These are phyloP conservation scores for Pyralis farinalis DNA, from an alignment of 2,888 invertebrate genomes.

Conservation along the genomic window DNA sequence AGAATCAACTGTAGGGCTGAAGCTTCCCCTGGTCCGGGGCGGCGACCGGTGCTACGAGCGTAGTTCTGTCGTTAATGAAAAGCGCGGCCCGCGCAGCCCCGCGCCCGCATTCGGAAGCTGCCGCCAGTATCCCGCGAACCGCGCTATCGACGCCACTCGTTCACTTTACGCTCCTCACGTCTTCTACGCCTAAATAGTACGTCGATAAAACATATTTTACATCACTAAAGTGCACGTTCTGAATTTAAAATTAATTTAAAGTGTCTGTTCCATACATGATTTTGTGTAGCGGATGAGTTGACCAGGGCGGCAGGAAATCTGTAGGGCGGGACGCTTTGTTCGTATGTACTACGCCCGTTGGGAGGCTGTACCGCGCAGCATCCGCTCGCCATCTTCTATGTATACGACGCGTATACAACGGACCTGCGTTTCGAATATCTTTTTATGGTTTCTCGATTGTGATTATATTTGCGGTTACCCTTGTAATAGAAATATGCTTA, in stretches of 20 bases:
- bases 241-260: constrained; percentile 30
- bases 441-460: not conserved
- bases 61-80: constrained; percentile 55
- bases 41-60: constrained; percentile 56
- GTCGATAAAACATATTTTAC: constrained; percentile 31
- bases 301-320: constrained; percentile 46
- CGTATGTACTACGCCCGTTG: constrained; percentile 64
- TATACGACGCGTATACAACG: constrained; percentile 20
- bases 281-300: constrained; percentile 34
- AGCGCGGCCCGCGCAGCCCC: constrained; percentile 71
- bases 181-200: constrained; percentile 37
- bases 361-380: constrained; percentile 74
- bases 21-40: constrained; percentile 50
- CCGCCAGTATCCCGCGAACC: constrained; percentile 72
- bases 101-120: constrained; percentile 61
- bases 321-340: constrained; percentile 72
- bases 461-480: no score
- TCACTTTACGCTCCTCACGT: constrained; percentile 34
- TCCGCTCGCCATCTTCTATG: constrained; percentile 61
- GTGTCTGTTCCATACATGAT: constrained; percentile 58
- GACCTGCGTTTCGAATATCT: constrained; percentile 14
- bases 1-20: constrained; percentile 50
- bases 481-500: no score
- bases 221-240: constrained; percentile 41
- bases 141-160: constrained; percentile 59